phyloP scores from a whole-genome alignment of 2,888 invertebrate genomes.

The Erebia epiphron region DNA sequence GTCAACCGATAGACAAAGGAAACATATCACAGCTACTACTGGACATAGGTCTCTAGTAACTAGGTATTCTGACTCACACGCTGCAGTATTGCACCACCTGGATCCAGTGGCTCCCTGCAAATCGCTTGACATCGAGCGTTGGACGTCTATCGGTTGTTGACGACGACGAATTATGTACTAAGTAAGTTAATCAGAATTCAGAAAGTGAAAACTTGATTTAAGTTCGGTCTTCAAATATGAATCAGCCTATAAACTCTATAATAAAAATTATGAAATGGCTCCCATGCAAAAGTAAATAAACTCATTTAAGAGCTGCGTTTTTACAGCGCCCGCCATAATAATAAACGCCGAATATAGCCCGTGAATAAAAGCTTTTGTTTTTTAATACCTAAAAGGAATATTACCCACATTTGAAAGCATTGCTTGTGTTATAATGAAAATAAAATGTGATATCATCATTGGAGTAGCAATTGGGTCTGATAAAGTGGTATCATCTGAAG shows the following conservation, averaged over 20 bases:
- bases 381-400: conserved; percentile 5
- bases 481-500: neutral
- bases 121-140: no score
- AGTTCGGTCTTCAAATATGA: neutral
- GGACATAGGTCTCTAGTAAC: no score
- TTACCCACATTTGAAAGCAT: neutral
- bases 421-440: conserved; percentile 4
- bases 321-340: conserved; percentile 47
- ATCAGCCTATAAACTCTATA: neutral
- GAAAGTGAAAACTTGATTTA: neutral
- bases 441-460: conserved; percentile 8
- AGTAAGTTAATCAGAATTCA: neutral
- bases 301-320: conserved; percentile 39
- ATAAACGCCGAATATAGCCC: conserved; percentile 44
- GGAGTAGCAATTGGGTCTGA: neutral
- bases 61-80: no score
- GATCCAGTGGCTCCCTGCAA: no score
- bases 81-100: no score
- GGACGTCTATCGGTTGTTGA: no score
- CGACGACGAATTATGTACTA: no score
- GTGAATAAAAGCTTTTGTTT: conserved; percentile 23
- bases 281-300: conserved; percentile 31
- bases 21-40: no score
- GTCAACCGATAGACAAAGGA: no score
- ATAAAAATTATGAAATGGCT: conserved; percentile 1